These are phyloP conservation scores for Drosophila diplacantha DNA, from an alignment of 2,888 invertebrate species.

Conservation along the genomic window DNA sequence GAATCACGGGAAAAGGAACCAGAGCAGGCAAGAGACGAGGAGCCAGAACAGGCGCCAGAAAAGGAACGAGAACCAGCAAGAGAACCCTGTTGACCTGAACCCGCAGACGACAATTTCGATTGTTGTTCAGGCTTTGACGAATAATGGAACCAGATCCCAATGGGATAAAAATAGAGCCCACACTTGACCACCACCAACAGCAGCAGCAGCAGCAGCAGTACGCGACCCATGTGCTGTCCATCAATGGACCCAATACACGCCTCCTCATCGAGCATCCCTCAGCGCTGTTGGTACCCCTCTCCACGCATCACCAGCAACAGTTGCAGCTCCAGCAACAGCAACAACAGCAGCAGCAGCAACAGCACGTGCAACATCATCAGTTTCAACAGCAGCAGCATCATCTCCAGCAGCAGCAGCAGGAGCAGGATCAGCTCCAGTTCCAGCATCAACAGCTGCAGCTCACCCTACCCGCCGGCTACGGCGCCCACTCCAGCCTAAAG, in stretches of 20 bases:
- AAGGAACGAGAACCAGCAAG: conserved; percentile 4
- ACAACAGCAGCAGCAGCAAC: conserved; percentile 63
- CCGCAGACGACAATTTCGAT: conserved; percentile 67
- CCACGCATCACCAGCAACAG: conserved; percentile 63
- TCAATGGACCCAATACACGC: conserved; percentile 77
- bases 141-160: conserved; percentile 78
- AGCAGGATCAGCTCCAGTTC: conserved; percentile 68
- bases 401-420: conserved; percentile 60
- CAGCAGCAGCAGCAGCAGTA: conserved; percentile 71
- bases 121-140: conserved; percentile 69
- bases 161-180: conserved; percentile 78
- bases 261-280: conserved; percentile 76
- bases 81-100: conserved; percentile 22
- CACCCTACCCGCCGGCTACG: conserved; percentile 63
- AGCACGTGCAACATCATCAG: conserved; percentile 63
- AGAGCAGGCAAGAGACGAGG: neutral
- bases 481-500: conserved; percentile 39
- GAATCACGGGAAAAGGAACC: neutral
- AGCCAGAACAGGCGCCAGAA: neutral
- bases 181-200: conserved; percentile 75
- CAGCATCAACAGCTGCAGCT: conserved; percentile 72
- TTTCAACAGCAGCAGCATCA: conserved; percentile 65
- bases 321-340: conserved; percentile 62
- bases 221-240: conserved; percentile 76
- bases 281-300: conserved; percentile 75